These are phyloP conservation scores for Scylla paramamosain DNA, from an alignment of 1,140 invertebrate species.

Conservation along the genomic window DNA sequence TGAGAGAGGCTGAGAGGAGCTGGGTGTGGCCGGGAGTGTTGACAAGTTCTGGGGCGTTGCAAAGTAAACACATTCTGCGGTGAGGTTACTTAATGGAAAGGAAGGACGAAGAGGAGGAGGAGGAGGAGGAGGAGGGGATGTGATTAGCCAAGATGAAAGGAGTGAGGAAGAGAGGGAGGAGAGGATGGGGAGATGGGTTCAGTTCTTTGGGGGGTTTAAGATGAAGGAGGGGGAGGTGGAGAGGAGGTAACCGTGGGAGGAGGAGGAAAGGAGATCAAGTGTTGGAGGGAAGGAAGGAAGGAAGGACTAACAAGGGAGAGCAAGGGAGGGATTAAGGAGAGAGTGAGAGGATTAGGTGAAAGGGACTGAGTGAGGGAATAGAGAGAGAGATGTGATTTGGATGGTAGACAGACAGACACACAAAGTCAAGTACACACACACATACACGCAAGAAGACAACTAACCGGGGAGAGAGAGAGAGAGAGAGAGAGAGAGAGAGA, in stretches of 20 bases:
- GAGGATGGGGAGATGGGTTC: background rate
- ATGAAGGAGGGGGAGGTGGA: background rate
- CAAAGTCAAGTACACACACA: too few relatives aligned
- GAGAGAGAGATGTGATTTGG: too few relatives aligned
- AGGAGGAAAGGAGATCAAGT: too few relatives aligned
- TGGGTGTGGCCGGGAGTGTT: too few relatives aligned
- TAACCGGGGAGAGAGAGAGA: too few relatives aligned
- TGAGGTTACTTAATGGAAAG: background rate
- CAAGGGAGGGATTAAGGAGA: background rate
- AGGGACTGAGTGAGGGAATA: background rate
- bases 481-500: too few relatives aligned
- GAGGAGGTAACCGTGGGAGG: background rate
- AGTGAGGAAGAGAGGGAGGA: background rate
- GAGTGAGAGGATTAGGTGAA: background rate
- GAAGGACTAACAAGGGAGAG: background rate
- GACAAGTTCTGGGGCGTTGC: too few relatives aligned
- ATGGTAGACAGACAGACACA: too few relatives aligned
- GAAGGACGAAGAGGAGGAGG: background rate
- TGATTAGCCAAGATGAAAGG: background rate
- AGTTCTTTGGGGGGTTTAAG: background rate
- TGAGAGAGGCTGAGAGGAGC: too few relatives aligned
- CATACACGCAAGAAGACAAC: too few relatives aligned
- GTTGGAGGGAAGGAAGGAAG: too few relatives aligned
- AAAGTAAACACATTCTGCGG: background rate
- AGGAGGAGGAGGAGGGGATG: background rate